Evolutionary conservation across 2,113 vertebrate species (phyloP).

Genomic region (Brachyistius frenatus): DNA sequence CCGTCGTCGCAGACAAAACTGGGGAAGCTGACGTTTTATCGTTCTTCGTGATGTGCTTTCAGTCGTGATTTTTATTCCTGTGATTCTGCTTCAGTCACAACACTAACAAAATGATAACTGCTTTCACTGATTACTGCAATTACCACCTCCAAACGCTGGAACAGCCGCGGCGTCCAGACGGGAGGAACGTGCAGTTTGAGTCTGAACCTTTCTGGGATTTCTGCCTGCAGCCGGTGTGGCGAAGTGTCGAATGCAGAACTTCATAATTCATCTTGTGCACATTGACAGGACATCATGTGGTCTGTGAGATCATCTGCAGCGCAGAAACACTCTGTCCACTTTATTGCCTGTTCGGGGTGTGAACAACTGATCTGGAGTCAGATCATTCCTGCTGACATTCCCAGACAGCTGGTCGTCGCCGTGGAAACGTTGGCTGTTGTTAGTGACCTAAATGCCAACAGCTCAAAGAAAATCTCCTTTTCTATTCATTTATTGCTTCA

Average conservation of each 20-base stretch:
- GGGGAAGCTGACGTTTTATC: too few relatives aligned
- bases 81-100: background rate
- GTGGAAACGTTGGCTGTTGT: constrained; percentile 10
- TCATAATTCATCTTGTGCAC: background rate
- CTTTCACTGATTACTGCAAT: constrained; percentile 14
- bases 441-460: background rate
- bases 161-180: too few relatives aligned
- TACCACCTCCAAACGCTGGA: background rate
- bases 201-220: too few relatives aligned
- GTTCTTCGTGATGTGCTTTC: too few relatives aligned
- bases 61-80: background rate
- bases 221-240: too few relatives aligned
- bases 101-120: background rate
- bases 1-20: too few relatives aligned
- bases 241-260: too few relatives aligned
- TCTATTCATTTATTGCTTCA: too few relatives aligned
- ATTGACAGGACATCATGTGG: background rate
- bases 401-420: background rate
- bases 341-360: background rate
- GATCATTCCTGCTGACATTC: constrained; percentile 3
- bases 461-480: background rate
- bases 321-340: too few relatives aligned
- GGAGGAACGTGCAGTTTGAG: too few relatives aligned
- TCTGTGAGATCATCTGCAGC: background rate
- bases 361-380: constrained; percentile 13